Conservation (phyloP, 2,888 invertebrate species). For the Abrostola tripartita region DNA sequence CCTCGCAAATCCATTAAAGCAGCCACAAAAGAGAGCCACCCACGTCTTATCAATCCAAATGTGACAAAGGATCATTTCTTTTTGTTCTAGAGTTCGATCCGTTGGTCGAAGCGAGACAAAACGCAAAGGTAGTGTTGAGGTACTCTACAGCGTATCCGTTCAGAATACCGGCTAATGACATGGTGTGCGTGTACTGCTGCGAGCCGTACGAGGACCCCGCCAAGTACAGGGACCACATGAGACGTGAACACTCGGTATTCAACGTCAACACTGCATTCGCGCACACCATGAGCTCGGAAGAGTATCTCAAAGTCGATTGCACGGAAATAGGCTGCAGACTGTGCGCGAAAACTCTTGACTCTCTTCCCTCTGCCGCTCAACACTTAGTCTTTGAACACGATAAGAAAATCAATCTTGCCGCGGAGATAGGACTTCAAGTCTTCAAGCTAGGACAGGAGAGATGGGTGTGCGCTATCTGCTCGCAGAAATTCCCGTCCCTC, state of each 20-base stretch:
- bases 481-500: slow-evolving; percentile 61
- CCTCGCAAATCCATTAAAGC: not conserved
- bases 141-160: slow-evolving; percentile 75
- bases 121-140: slow-evolving; percentile 72
- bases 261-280: slow-evolving; percentile 67
- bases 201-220: slow-evolving; percentile 65
- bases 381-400: slow-evolving; percentile 65
- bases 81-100: slow-evolving; percentile 77
- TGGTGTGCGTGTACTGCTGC: slow-evolving; percentile 76
- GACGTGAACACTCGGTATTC: slow-evolving; percentile 62
- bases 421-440: slow-evolving; percentile 66
- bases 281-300: slow-evolving; percentile 52
- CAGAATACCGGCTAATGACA: slow-evolving; percentile 67
- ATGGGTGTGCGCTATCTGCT: slow-evolving; percentile 68
- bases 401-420: slow-evolving; percentile 53
- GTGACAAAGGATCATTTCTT: slow-evolving; percentile 65
- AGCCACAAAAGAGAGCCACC: not conserved
- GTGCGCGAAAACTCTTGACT: slow-evolving; percentile 61
- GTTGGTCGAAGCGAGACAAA: slow-evolving; percentile 70
- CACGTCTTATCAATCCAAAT: slow-evolving; percentile 35
- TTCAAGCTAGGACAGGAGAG: slow-evolving; percentile 65
- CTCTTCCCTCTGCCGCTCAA: slow-evolving; percentile 55
- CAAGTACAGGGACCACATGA: slow-evolving; percentile 72
- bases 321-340: slow-evolving; percentile 71
- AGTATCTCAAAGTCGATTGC: slow-evolving; percentile 70